phyloP scores from a whole-genome alignment of 2,113 vertebrate genomes.

The Rana temporaria region DNA sequence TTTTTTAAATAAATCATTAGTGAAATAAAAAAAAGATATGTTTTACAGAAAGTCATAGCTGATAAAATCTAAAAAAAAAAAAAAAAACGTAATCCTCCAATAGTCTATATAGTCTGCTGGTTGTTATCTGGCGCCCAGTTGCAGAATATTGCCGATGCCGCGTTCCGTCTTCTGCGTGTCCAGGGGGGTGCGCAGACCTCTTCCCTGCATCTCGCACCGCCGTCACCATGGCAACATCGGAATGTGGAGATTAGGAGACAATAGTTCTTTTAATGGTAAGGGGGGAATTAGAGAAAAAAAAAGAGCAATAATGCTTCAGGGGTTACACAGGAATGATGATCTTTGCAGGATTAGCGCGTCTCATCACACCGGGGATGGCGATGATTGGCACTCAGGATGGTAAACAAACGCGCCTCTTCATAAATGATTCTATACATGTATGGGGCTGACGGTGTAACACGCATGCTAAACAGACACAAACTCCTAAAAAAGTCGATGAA shows the following conservation, averaged over 20 bases:
- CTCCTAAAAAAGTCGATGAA: no score
- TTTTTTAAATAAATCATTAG: no score
- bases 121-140: no score
- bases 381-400: neutral
- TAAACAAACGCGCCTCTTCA: neutral
- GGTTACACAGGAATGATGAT: neutral
- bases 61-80: no score
- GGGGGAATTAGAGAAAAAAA: constrained; percentile 15
- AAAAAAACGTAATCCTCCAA: no score
- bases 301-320: neutral
- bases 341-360: no score
- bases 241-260: constrained; percentile 33
- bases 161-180: neutral
- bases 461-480: no score
- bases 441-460: no score
- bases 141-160: neutral
- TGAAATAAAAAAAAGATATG: no score
- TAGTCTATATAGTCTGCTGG: no score
- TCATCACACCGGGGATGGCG: neutral
- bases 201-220: neutral
- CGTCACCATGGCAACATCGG: constrained; percentile 40
- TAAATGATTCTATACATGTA: no score
- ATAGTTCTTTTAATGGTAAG: constrained; percentile 2
- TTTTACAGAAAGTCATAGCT: no score
- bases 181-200: neutral